Conservation (phyloP, 1,140 invertebrate genomes). For the Drosophila kikkawai region DNA sequence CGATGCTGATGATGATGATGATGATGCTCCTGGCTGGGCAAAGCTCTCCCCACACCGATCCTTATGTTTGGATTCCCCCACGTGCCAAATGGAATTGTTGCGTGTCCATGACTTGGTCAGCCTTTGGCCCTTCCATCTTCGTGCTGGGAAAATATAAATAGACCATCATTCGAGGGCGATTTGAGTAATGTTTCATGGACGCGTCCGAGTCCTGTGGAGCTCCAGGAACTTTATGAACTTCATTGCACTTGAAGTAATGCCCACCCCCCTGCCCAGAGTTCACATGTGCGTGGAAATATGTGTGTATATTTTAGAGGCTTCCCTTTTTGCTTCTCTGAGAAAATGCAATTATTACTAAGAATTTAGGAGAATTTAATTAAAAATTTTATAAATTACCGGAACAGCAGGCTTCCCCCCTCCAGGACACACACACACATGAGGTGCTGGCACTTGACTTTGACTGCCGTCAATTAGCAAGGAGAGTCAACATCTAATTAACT, state of each 20-base stretch:
- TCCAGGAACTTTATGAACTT: not conserved
- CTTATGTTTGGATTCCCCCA: not conserved
- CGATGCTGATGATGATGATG: slow-evolving; percentile 2
- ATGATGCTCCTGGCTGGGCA: not conserved
- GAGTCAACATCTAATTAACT: slow-evolving; percentile 58
- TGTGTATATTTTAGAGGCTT: not conserved
- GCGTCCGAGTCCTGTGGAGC: slow-evolving; percentile 2
- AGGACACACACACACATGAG: slow-evolving; percentile 15
- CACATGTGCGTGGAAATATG: not conserved
- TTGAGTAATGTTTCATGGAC: slow-evolving; percentile 49
- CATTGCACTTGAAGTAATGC: slow-evolving; percentile 22
- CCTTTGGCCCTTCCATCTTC: slow-evolving; percentile 8
- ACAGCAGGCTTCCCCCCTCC: slow-evolving; percentile 12
- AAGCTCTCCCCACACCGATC: slow-evolving; percentile 1
- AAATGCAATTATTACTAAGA: slow-evolving; percentile 18
- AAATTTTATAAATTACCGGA: slow-evolving; percentile 40
- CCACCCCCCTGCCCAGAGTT: not conserved
- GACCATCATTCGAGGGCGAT: slow-evolving; percentile 19
- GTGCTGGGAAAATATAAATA: slow-evolving; percentile 46
- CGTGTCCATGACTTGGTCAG: slow-evolving; percentile 19
- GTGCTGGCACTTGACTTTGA: slow-evolving; percentile 3
- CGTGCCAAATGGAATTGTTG: slow-evolving; percentile 35
- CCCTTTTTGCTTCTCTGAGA: not conserved
- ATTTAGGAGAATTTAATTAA: slow-evolving; percentile 40
- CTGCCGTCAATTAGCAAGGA: slow-evolving; percentile 43